phyloP scores from a whole-genome alignment of 1,140 invertebrate genomes.

The Rhagoletis pomonella region DNA sequence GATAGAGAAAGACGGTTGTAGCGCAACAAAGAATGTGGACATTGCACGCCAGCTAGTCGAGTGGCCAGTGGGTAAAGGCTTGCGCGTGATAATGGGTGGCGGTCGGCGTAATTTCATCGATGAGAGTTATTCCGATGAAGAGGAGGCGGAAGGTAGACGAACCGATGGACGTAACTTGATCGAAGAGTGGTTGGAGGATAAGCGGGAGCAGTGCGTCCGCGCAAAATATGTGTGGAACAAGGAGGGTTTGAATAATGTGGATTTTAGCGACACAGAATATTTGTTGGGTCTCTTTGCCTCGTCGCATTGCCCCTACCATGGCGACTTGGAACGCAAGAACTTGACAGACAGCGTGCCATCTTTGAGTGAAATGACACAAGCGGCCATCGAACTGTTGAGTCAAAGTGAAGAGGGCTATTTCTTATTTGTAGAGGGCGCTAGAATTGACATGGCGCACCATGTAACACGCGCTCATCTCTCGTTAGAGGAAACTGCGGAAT shows the following conservation, averaged over 20 bases:
- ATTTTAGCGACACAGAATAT: slow-evolving; percentile 79
- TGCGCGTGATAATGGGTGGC: slow-evolving; percentile 83
- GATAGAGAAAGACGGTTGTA: slow-evolving; percentile 69
- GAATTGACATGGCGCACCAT: slow-evolving; percentile 90
- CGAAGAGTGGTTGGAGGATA: slow-evolving; percentile 80
- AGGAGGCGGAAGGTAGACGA: slow-evolving; percentile 79
- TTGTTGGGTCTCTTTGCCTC: slow-evolving; percentile 80
- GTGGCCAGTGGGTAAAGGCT: slow-evolving; percentile 78
- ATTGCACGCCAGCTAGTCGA: slow-evolving; percentile 85
- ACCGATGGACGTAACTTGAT: slow-evolving; percentile 78
- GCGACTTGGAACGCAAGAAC: slow-evolving; percentile 75
- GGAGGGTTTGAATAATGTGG: slow-evolving; percentile 78
- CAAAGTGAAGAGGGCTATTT: slow-evolving; percentile 90
- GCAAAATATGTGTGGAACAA: slow-evolving; percentile 81
- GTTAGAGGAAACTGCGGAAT: slow-evolving; percentile 85
- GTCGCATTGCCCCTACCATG: slow-evolving; percentile 74
- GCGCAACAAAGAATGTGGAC: slow-evolving; percentile 76
- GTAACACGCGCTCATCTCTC: slow-evolving; percentile 84
- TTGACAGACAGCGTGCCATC: slow-evolving; percentile 77
- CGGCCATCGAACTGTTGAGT: slow-evolving; percentile 85
- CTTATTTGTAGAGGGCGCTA: slow-evolving; percentile 90
- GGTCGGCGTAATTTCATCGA: slow-evolving; percentile 81
- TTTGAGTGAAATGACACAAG: slow-evolving; percentile 88
- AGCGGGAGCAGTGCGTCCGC: slow-evolving; percentile 75
- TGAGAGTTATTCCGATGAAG: slow-evolving; percentile 78